Evolutionary conservation across 2,888 invertebrate genomes (phyloP).

Genomic region (Toxonevra muliebris): DNA sequence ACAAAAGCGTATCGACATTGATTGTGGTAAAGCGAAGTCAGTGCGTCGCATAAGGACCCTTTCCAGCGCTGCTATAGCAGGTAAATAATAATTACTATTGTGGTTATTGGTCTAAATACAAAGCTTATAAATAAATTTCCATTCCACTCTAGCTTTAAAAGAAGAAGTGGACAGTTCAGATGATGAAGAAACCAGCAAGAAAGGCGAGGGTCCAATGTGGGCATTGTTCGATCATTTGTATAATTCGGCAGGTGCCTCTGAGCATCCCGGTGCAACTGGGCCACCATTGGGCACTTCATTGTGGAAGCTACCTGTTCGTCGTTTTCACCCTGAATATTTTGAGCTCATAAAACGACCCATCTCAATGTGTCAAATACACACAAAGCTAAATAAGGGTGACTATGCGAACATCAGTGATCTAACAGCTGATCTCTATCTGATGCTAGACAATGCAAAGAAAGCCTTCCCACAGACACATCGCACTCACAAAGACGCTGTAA

Average conservation of each 20-base stretch:
- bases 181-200: conserved; percentile 69
- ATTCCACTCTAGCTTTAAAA: conserved; percentile 63
- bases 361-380: conserved; percentile 89
- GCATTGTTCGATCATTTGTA: conserved; percentile 86
- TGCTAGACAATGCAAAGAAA: conserved; percentile 96
- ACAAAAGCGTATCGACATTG: conserved; percentile 76
- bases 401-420: conserved; percentile 89
- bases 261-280: conserved; percentile 69
- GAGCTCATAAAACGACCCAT: conserved; percentile 96
- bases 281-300: conserved; percentile 89
- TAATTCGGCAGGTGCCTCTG: conserved; percentile 69
- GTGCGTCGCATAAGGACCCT: conserved; percentile 51
- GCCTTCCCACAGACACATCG: conserved; percentile 85
- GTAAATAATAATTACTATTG: conserved; percentile 34
- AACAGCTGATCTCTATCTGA: conserved; percentile 92
- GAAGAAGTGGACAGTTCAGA: conserved; percentile 73
- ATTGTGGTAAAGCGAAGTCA: conserved; percentile 72
- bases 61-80: conserved; percentile 55
- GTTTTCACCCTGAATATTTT: conserved; percentile 97
- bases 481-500: conserved; percentile 85
- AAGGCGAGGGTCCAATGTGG: conserved; percentile 85
- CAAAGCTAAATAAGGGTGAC: conserved; percentile 81
- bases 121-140: neutral
- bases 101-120: neutral
- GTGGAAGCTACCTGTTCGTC: conserved; percentile 88